Base-by-base conservation (phyloP, 2,113 vertebrate genomes). In the Rousettus leschenaultii region DNA sequence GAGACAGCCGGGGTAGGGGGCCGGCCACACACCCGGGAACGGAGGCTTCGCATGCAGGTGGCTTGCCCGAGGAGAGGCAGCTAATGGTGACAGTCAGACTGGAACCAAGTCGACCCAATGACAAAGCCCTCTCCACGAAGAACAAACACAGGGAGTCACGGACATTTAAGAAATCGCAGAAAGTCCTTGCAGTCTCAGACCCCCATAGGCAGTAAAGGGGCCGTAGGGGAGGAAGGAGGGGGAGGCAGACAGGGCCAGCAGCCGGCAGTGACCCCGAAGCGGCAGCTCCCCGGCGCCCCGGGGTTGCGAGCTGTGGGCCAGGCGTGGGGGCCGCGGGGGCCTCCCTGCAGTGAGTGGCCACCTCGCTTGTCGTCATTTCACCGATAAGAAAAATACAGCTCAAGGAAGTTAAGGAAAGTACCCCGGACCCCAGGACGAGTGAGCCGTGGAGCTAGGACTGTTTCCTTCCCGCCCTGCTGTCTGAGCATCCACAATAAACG, bases 341-440 rank as follows among this genome's bases (percentile, higher is more conserved):
- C 88, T 35, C 10, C 0, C n/a, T 0, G 1, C 7, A 7, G 80
- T 1, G n/a, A 43, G 63, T 1, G 28, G 35, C 10, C 1, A 7
- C 43, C 28, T n/a, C 0, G 0, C 51, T 10, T 22, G 16, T 9
- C 3, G 0, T 10, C 80, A 13, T 24, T 6, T 79, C 13, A 30
- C 55, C 0, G 0, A 63, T 0, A 3, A 61, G 82, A 21, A 61
- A 53, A 10, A 22, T 1, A 16, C 21, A 21, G 19, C 45, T 57
- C 30, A 8, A 73, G 18, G 33, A n/a, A 55, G 33, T 21, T 53
- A n/a, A n/a, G 26, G 43, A 43, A 28, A 19, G 43, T 0, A 21
- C 75, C 89, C n/a, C 0, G 4, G 84, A 33, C 10, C 38, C 24
- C 30, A 2, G 0, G 7, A 10, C 10, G 0, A 57, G 33, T 1